A percentile compares a stretch with the other conserved stretches of the same genome.
Evolutionary conservation across 2,113 vertebrate genomes (phyloP).

Genomic region (Tetrao urogallus): DNA sequence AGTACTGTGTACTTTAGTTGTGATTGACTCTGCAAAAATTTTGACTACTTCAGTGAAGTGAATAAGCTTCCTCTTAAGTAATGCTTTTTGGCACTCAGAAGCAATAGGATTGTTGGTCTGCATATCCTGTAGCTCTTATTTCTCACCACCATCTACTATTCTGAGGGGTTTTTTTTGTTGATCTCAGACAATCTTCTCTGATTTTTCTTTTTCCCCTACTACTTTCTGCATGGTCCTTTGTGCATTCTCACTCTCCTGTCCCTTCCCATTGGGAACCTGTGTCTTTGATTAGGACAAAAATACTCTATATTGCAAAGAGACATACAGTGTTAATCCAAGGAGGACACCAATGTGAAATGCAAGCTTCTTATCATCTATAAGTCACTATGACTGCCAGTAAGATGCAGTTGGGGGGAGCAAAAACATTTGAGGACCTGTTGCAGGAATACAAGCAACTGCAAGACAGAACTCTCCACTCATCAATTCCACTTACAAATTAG

Average conservation of each 20-base stretch:
- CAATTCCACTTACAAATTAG: background rate
- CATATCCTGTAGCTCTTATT: background rate
- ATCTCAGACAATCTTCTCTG: background rate
- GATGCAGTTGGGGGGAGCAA: background rate
- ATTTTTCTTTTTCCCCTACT: background rate
- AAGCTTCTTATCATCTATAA: background rate
- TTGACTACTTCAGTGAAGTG: background rate
- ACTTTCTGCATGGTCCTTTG: background rate
- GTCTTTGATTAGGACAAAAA: background rate
- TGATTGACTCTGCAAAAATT: background rate
- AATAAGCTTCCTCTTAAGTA: background rate
- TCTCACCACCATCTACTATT: background rate
- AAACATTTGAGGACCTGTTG: background rate
- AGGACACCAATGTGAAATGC: background rate
- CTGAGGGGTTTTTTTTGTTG: background rate
- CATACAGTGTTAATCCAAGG: background rate
- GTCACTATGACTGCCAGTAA: background rate
- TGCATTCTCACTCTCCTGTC: background rate
- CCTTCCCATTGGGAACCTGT: background rate
- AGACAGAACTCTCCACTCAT: background rate
- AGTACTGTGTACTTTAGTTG: background rate
- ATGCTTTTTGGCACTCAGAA: background rate
- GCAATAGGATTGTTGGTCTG: background rate
- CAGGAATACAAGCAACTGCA: background rate
- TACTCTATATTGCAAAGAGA: background rate